Evolutionary conservation across 2,113 vertebrate genomes (phyloP), one percentile per base, ranked within the genome.

Genomic region (Gnathonemus echidnorhynchus): DNA sequence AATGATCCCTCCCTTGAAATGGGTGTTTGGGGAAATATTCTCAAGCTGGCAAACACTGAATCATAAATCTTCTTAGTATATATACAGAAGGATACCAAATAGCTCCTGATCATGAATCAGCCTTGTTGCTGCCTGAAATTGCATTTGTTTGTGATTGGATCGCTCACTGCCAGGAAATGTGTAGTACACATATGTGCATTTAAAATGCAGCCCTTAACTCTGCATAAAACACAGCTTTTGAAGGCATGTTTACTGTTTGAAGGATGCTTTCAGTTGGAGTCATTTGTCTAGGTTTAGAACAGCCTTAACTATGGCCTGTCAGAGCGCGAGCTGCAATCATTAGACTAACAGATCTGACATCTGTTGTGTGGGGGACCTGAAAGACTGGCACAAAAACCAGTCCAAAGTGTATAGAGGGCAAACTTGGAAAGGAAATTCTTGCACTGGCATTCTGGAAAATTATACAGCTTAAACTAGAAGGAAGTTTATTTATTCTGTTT

Each of bases 281-380:
- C 77, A 86, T 86, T 86, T 58, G 52, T 90, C 77, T 86, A 62
- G n/a, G 89, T 89, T 89, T 89, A 74, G 77, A 58, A 27, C 31
- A 84, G 50, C 31, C 89, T 86, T 85, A 89, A 85, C 77, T 86
- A 85, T 53, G 31, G 1, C 31, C 52, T 86, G 89, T 90, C 52
- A 86, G 11, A 8, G 10, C 27, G 27, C 9, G 11, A 66, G 83
- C 83, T 66, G 83, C 21, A 66, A 15, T 42, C 53, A 62, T 89
- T 89, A 83, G 31, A 89, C 27, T 86, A 46, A 90, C 77, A 56
- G 42, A 89, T 50, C 27, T 84, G 31, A 90, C n/a, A 58, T 85
- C 80, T 85, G 89, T 42, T 85, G 50, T 89, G 66, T 80, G 88
- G 56, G 56, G 11, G 42, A 83, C 39, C 70, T n/a, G 15, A 15